Percentiles rank a stretch among this genome's conserved stretches.
Evolutionary conservation across 1,140 invertebrate species (phyloP).

Genomic region (Sycobia sp.): DNA sequence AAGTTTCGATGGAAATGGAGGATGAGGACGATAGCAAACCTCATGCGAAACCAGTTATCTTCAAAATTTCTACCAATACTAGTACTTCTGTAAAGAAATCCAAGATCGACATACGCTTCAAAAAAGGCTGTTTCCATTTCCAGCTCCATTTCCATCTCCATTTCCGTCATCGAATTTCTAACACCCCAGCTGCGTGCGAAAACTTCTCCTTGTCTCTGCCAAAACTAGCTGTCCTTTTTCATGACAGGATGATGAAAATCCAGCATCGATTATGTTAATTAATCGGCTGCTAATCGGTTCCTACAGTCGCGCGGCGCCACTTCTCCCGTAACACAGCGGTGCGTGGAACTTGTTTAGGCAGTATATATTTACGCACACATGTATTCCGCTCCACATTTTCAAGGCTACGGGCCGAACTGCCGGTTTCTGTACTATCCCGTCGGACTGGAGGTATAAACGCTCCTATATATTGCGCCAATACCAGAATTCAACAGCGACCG

Average conservation of each 20-base stretch:
- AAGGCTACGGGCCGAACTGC: conserved; percentile 13
- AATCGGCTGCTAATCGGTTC: conserved; percentile 48
- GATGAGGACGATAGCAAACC: too few relatives aligned
- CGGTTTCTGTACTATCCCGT: background rate
- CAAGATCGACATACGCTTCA: too few relatives aligned
- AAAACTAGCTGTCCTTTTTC: background rate
- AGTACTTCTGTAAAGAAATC: too few relatives aligned
- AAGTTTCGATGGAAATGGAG: too few relatives aligned
- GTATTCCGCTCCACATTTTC: conserved; percentile 38
- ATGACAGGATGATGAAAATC: conserved; percentile 37
- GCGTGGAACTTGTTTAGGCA: conserved; percentile 31
- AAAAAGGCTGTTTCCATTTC: too few relatives aligned
- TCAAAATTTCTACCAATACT: too few relatives aligned
- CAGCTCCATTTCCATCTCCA: too few relatives aligned
- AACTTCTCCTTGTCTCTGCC: background rate
- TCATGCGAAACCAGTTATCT: too few relatives aligned
- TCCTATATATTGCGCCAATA: conserved; percentile 19
- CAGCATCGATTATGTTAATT: conserved; percentile 51
- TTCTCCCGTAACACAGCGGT: too few relatives aligned
- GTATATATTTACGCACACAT: too few relatives aligned
- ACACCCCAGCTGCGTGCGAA: background rate
- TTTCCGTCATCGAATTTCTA: background rate
- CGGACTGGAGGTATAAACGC: background rate
- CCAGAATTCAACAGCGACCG: conserved; percentile 3
- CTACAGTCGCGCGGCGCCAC: conserved; percentile 19